phyloP scores from a whole-genome alignment of 64 coral and sea anemone genomes.

The Pachyseris speciosa region DNA sequence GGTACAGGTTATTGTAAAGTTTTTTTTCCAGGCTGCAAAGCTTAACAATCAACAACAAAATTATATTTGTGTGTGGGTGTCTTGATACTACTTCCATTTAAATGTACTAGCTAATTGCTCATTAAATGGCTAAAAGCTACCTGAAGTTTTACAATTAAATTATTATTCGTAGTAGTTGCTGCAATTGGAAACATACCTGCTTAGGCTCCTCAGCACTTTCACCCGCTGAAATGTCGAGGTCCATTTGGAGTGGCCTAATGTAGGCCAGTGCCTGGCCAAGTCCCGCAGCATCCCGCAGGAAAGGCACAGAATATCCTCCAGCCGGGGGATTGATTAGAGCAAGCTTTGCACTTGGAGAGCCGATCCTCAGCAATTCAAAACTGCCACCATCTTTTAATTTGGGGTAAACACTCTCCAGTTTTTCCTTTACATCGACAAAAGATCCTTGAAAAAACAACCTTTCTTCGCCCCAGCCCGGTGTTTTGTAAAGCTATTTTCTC shows the following conservation, averaged over 20 bases:
- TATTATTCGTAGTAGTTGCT: not conserved
- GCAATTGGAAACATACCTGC: not conserved
- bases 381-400: conserved; percentile 27
- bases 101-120: not conserved
- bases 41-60: too few species aligned
- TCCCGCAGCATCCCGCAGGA: conserved; percentile 28
- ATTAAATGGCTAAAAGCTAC: not conserved
- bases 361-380: not conserved
- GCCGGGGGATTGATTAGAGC: conserved; percentile 13
- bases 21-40: too few species aligned
- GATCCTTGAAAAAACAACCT: conserved; percentile 46
- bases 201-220: conserved; percentile 1
- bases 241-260: conserved; percentile 51
- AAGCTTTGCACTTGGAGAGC: conserved; percentile 25
- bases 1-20: not conserved
- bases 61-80: too few species aligned
- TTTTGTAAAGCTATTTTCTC: conserved; percentile 37
- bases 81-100: not conserved
- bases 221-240: conserved; percentile 46
- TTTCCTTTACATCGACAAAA: conserved; percentile 37
- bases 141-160: not conserved
- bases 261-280: conserved; percentile 55
- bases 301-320: conserved; percentile 33
- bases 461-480: conserved; percentile 20
- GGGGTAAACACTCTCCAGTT: conserved; percentile 30